Base-by-base conservation (phyloP, 2,797 vertebrate species). In the Nannoperca australis region DNA sequence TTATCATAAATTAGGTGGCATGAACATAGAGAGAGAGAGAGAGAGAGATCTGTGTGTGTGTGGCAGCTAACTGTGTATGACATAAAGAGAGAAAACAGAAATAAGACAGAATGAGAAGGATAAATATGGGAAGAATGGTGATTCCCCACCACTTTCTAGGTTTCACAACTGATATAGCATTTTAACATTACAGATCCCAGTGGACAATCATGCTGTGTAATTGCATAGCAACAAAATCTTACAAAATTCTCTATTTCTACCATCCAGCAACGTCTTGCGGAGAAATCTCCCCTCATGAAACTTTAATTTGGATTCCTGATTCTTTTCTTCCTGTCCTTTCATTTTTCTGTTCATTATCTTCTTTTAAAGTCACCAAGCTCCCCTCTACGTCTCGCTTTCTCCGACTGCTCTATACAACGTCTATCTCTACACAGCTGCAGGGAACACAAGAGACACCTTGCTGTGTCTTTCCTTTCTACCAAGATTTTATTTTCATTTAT, bases 1-100 rank as follows among this genome's bases (percentile, higher is more conserved):
- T 90, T 77, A 89, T 88, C 87, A 93, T 95, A 94, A 94, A 95
- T 93, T 85, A 92, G 73, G 78, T 87, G 89, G 90, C 80, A 82
- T 78, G 75, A 65, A 51, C 70, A 80, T 79, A 49, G 24, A 27
- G 24, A 27, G 24, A 27, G 32, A 6, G 32, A 32, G 49, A 82
- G 64, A 56, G 72, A 38, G 40, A 7, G 38, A 20, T 59, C 3
- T 69, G 22, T 47, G 34, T 63, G 49, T 56, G 40, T 73, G 49
- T 60, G 65, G 32, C 7, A 34, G 53, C 65, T 42, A n/a, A n/a
- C 24, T 44, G 20, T 44, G 73, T 13, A 11, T 11, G 65, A 55
- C 9, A 76, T 44, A 62, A 44, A 70, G 4, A 70, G 13, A 63
- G 44, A 11, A 51, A 38, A 38, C 7, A 4, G 27, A 62, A 61